Percentiles rank a stretch among this genome's conserved stretches.
phyloP scores from a whole-genome alignment of 2,113 vertebrate genomes.

The Misgurnus mizolepis region DNA sequence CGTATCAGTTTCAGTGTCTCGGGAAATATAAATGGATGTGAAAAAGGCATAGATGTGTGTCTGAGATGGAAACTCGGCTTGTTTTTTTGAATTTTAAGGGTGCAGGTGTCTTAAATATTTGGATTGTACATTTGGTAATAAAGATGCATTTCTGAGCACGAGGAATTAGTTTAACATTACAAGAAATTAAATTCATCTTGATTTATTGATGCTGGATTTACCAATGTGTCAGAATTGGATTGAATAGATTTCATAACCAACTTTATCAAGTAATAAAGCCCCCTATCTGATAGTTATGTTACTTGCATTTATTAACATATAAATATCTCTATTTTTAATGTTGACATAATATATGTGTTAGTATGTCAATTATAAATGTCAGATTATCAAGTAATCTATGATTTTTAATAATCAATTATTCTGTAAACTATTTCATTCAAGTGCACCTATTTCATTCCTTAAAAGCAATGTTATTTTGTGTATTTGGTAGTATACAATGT shows the following conservation, averaged over 20 bases:
- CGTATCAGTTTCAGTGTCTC: not conserved
- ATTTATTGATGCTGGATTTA: slow-evolving; percentile 27
- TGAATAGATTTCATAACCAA: slow-evolving; percentile 23
- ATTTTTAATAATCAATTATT: not conserved
- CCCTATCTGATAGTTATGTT: too few species aligned
- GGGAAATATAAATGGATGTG: too few species aligned
- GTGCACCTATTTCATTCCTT: too few species aligned
- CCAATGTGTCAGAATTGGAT: slow-evolving; percentile 36
- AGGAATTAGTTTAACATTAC: slow-evolving; percentile 41
- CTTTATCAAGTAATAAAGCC: not conserved
- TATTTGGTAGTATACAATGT: too few species aligned
- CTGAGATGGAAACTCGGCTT: not conserved
- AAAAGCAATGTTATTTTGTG: too few species aligned
- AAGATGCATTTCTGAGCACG: slow-evolving; percentile 33
- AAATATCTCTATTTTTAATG: too few species aligned
- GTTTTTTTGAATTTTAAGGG: not conserved
- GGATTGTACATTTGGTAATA: not conserved
- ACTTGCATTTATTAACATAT: not conserved
- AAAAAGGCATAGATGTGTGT: not conserved
- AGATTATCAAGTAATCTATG: not conserved
- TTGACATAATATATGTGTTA: too few species aligned
- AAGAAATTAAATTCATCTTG: slow-evolving; percentile 45
- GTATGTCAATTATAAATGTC: too few species aligned
- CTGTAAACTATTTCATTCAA: not conserved
- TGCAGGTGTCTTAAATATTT: not conserved